Conservation (phyloP, 2,888 invertebrate species). For the Oxytorus armatus region DNA sequence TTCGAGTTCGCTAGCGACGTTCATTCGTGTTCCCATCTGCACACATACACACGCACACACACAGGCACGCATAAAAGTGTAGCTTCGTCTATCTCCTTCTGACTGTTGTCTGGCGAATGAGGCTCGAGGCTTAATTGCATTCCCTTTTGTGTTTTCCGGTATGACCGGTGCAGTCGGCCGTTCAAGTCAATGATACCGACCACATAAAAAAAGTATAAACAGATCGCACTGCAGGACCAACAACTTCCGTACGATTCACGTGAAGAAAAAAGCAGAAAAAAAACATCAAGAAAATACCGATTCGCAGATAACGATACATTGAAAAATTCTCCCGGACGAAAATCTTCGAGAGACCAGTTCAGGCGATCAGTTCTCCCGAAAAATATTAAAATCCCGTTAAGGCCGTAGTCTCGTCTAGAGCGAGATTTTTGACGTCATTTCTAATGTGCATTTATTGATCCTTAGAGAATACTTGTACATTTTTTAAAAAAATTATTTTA, state of each 20-base stretch:
- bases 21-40: constrained; percentile 10
- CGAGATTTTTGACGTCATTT: too few relatives aligned
- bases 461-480: too few relatives aligned
- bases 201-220: background rate
- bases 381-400: too few relatives aligned
- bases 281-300: too few relatives aligned
- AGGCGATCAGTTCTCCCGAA: too few relatives aligned
- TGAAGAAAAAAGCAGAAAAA: background rate
- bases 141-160: constrained; percentile 15
- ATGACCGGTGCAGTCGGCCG: background rate
- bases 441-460: too few relatives aligned
- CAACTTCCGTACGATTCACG: background rate
- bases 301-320: too few relatives aligned
- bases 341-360: too few relatives aligned
- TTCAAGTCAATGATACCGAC: background rate
- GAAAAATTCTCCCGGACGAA: too few relatives aligned
- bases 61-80: too few relatives aligned
- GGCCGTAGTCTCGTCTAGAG: too few relatives aligned
- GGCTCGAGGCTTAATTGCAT: constrained; percentile 49
- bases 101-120: constrained; percentile 39
- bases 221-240: background rate
- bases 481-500: too few relatives aligned
- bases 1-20: constrained; percentile 37
- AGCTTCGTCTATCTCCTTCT: constrained; percentile 1
- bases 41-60: background rate